Percentiles rank a stretch among this genome's conserved stretches.
These are phyloP conservation scores for Nesometra sesokonis DNA, from an alignment of 35 echinoderm and acorn worm species.

Conservation along the genomic window DNA sequence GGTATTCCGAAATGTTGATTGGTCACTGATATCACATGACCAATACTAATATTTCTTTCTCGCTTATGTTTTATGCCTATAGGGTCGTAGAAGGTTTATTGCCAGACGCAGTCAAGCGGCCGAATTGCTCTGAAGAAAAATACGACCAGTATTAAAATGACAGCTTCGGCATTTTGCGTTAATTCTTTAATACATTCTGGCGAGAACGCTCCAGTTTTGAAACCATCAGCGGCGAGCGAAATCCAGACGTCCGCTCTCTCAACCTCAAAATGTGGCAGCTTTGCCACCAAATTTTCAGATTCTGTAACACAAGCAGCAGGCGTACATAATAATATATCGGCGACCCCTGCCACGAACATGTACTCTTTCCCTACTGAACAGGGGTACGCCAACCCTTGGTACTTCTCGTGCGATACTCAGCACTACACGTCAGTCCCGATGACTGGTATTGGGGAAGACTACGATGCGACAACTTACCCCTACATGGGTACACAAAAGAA, in stretches of 20 bases:
- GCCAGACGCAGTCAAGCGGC: conserved; percentile 37
- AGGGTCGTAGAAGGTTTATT: conserved; percentile 72
- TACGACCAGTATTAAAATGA: conserved; percentile 89
- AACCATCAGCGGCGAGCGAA: conserved; percentile 27
- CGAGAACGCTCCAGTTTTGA: conserved; percentile 46
- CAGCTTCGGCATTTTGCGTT: conserved; percentile 72
- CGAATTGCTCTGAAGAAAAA: conserved; percentile 45
- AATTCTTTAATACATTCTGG: conserved; percentile 76
- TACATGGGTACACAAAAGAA: conserved; percentile 57
- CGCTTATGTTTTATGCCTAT: conserved; percentile 62
- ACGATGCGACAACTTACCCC: conserved; percentile 38
- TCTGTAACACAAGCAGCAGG: conserved; percentile 21
- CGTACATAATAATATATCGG: conserved; percentile 2
- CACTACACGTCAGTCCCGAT: conserved; percentile 34
- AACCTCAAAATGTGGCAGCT: conserved; percentile 39
- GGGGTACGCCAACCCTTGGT: conserved; percentile 52
- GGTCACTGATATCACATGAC: conserved; percentile 12
- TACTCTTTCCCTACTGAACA: conserved; percentile 40
- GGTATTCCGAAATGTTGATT: neutral
- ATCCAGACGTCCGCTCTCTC: conserved; percentile 20
- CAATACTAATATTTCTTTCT: conserved; percentile 7
- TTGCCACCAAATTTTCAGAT: conserved; percentile 49
- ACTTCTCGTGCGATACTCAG: conserved; percentile 35
- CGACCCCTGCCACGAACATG: conserved; percentile 46
- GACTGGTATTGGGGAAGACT: conserved; percentile 39